A percentile compares a stretch with the other conserved stretches of the same genome.
phyloP scores from a whole-genome alignment of 2,797 vertebrate genomes.

The Pteropus rufus region DNA sequence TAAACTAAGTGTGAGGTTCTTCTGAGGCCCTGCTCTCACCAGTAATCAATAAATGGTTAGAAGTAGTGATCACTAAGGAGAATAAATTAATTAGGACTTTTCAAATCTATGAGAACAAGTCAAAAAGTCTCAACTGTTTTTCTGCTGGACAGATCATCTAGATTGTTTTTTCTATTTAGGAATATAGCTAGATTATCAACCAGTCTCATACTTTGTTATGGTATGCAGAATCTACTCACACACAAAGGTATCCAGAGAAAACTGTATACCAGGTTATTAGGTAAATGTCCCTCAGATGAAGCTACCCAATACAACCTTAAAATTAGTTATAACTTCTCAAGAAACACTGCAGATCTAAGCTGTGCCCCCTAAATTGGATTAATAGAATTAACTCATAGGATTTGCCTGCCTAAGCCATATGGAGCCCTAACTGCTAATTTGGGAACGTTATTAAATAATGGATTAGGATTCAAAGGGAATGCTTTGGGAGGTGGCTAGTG shows the following conservation, averaged over 20 bases:
- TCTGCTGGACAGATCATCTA: background rate
- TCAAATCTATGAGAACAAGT: background rate
- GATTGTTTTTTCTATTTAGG: background rate
- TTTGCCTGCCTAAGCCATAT: slow-evolving; percentile 68
- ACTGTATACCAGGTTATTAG: background rate
- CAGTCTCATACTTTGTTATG: background rate
- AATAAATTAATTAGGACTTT: background rate
- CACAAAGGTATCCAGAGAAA: background rate
- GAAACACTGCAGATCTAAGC: slow-evolving; percentile 48
- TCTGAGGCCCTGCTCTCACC: background rate
- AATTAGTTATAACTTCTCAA: background rate
- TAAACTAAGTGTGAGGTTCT: background rate
- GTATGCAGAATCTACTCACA: background rate
- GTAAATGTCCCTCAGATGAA: background rate
- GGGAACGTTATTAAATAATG: background rate
- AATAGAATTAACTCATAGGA: slow-evolving; percentile 51
- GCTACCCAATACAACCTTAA: background rate
- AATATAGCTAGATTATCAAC: background rate
- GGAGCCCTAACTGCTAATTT: background rate
- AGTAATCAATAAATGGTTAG: background rate
- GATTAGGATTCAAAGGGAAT: background rate
- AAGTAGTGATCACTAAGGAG: background rate
- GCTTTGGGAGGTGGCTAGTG: background rate
- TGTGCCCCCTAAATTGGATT: slow-evolving; percentile 43
- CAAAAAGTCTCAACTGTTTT: background rate